A percentile compares a stretch with the other conserved stretches of the same genome.
These are phyloP conservation scores for Drosophila pandora DNA, from an alignment of 1,140 invertebrate species.

Conservation along the genomic window DNA sequence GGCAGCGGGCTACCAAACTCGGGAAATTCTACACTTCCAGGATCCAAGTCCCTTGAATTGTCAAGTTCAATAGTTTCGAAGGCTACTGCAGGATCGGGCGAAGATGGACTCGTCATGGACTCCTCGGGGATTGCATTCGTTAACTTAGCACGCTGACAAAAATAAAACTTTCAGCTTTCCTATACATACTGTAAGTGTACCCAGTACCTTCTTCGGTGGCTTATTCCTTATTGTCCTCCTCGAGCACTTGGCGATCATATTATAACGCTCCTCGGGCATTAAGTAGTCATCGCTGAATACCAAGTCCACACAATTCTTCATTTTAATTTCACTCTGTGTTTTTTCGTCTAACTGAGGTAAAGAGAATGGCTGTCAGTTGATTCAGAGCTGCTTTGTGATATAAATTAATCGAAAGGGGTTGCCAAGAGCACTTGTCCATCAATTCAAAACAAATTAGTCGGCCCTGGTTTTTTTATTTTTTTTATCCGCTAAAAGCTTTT, in stretches of 20 bases:
- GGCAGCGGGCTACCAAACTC: constrained; percentile 6
- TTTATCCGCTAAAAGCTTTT: constrained; percentile 57
- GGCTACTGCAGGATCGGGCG: too few relatives aligned
- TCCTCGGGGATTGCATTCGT: too few relatives aligned
- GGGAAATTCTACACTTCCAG: background rate
- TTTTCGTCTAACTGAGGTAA: background rate
- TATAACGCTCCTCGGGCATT: background rate
- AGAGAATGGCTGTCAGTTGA: background rate
- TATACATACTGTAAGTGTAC: background rate
- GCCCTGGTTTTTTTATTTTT: background rate
- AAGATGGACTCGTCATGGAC: background rate
- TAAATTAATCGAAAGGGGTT: background rate
- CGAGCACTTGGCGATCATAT: background rate
- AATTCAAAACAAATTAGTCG: constrained; percentile 38
- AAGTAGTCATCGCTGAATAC: background rate
- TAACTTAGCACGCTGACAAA: background rate
- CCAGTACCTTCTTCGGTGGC: background rate
- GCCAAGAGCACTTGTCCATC: constrained; percentile 26
- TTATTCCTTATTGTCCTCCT: background rate
- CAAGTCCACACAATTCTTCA: background rate
- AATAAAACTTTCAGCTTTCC: background rate
- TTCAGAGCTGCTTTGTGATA: constrained; percentile 10
- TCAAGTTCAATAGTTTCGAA: background rate
- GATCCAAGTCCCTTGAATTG: background rate
- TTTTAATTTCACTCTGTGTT: background rate